Conservation (phyloP, 2,797 vertebrate species). For the Calcarius lapponicus region DNA sequence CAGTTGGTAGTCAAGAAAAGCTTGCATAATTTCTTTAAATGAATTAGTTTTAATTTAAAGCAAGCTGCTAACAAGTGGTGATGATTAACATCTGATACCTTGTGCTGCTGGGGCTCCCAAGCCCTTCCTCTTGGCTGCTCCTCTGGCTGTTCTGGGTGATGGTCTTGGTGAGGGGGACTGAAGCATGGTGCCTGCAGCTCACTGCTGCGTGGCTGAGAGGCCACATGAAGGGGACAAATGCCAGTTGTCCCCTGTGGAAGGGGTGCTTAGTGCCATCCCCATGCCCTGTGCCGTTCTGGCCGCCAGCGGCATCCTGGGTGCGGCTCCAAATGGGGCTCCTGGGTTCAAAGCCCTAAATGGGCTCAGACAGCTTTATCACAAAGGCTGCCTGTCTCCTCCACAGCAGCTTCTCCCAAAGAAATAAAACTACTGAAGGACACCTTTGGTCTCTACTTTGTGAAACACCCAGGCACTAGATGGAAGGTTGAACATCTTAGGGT, state of each 20-base stretch:
- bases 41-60: not conserved
- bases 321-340: not conserved
- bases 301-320: not conserved
- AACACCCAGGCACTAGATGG: not conserved
- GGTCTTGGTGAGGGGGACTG: not conserved
- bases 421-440: not conserved
- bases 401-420: not conserved
- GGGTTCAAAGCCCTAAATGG: conserved; percentile 3
- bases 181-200: not conserved
- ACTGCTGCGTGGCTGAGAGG: not conserved
- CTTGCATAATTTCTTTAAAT: not conserved
- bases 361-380: not conserved
- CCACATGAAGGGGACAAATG: not conserved
- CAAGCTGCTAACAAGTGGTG: not conserved
- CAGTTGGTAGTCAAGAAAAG: not conserved
- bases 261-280: fast-evolving
- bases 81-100: not conserved
- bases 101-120: not conserved
- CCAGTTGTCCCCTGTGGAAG: not conserved
- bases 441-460: not conserved
- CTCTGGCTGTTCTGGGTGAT: not conserved
- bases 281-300: fast-evolving
- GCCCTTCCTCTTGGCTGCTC: not conserved
- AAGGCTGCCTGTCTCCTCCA: not conserved
- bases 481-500: not conserved